Evolutionary conservation across 1,140 invertebrate genomes (phyloP), one percentile per base, ranked within the genome.

Genomic region (Calephelis virginiensis): DNA sequence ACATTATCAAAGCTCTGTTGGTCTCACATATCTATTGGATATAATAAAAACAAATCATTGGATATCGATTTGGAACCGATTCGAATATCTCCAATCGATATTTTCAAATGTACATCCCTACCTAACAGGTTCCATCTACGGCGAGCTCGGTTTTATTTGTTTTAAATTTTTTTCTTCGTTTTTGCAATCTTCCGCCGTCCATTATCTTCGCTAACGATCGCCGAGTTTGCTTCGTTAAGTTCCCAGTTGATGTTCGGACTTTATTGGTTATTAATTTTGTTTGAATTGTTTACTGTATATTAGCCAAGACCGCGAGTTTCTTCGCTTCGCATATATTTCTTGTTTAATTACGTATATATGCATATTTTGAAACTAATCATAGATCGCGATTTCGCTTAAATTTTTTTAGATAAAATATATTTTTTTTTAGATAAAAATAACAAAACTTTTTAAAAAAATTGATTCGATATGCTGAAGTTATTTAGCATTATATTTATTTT

Each of bases 151-250:
- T 90, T 89, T 89, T 86, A 89, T 90, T 90, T 83, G 78, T 90
- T 85, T 90, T 82, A 80, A 81, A 82, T 80, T 88, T 86, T n/a
- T 89, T 90, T 81, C 70, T 85, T 78, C 63, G 87, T 90, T 90
- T 89, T 82, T 83, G 83, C 82, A 86, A 87, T 85, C 84, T 81
- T 73, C 70, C 63, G 71, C 67, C 72, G 68, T 74, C 81, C 82
- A 85, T 89, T 89, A 89, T 89, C 85, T 78, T 69, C 63, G 75
- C 73, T 82, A 86, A 89, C 85, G 81, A 89, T 89, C 85, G 76
- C 40, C 56, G 66, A 63, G 73, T 78, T 67, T 66, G 75, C 77
- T 81, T 85, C 83, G 79, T 83, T 86, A 83, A 83, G 76, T 76
- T 73, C 74, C 73, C 73, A 75, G 81, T 83, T 80, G 74, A 84